A percentile compares a stretch with the other conserved stretches of the same genome.
phyloP scores from a whole-genome alignment of 2,113 vertebrate genomes.

The Phylloscopus trochiloides region DNA sequence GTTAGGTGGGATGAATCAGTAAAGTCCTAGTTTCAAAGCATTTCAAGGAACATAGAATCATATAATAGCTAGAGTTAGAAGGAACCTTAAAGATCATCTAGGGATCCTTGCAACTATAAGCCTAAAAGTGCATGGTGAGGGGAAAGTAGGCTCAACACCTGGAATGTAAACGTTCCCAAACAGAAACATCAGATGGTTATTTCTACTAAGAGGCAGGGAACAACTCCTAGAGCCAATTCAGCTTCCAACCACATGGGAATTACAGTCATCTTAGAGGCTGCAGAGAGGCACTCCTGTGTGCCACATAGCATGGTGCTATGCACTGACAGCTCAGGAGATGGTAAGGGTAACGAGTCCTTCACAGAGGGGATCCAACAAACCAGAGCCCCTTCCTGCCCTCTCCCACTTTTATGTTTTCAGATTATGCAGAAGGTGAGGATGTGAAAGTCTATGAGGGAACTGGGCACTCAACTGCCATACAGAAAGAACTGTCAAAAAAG shows the following conservation, averaged over 20 bases:
- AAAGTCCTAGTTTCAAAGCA: neutral
- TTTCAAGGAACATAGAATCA: neutral
- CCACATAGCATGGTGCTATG: rapidly evolving
- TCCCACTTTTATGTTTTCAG: neutral
- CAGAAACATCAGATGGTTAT: neutral
- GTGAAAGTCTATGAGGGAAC: neutral
- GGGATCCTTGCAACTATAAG: neutral
- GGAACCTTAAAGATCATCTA: neutral
- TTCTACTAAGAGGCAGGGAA: neutral
- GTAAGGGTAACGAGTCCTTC: neutral
- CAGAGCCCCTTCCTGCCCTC: neutral
- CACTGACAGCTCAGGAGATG: neutral
- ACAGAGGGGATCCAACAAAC: neutral
- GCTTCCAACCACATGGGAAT: neutral
- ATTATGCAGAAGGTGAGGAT: neutral
- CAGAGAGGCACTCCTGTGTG: neutral
- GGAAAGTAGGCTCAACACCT: neutral
- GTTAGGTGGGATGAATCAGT: neutral
- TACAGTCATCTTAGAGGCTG: rapidly evolving
- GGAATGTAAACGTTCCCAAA: neutral
- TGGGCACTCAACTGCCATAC: neutral
- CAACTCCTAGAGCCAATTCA: neutral
- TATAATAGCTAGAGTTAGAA: neutral
- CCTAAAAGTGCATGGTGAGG: neutral
- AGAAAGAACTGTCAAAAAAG: neutral